Base-by-base conservation (phyloP, 2,888 invertebrate genomes). In the Dryocosmus kuriphilus region DNA sequence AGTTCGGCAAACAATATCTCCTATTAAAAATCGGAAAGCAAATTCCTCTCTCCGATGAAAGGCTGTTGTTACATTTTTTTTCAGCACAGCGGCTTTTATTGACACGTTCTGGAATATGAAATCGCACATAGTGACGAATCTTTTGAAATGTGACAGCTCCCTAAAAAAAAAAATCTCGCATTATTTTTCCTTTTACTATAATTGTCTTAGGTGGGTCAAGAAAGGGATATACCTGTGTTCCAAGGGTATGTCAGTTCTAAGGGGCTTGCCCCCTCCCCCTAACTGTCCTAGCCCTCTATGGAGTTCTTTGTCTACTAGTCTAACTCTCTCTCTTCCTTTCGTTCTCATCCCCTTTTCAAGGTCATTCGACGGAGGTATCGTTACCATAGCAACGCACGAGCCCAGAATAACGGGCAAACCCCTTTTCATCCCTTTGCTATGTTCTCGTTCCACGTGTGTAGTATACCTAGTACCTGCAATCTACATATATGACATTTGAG, bases 361-460 rank as follows among this genome's bases (percentile, higher is more conserved):
- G 87, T 88, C 88, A 86, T 82, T 81, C 84, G 84, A 83, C 84
- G 83, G 85, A 88, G 87, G 85, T 84, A 85, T 82, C 83, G 87
- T 89, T 86, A 80, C 87, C 87, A 89, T 89, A 85, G 83, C 83
- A 82, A 89, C 89, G 84, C 84, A 83, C 82, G 85, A 89, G 85
- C 88, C 85, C 85, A 79, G 84, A 85, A 85, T 89, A 84, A 87
- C 86, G 85, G 80, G 85, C 84, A 84, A 84, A 79, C 83, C 85
- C 82, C 82, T 83, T 86, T 83, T 82, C 83, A 81, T 82, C 77
- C 85, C 79, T 80, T 80, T 80, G 76, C 81, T 81, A 76, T 76
- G 77, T 77, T 78, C 81, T 61, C 80, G 77, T 77, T 78, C 78
- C 74, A 78, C 80, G 78, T 82, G 77, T 79, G 73, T 76, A 51